Evolutionary conservation across 92 coral and sea anemone species (phyloP).

Genomic region (Paramuricea clavata): DNA sequence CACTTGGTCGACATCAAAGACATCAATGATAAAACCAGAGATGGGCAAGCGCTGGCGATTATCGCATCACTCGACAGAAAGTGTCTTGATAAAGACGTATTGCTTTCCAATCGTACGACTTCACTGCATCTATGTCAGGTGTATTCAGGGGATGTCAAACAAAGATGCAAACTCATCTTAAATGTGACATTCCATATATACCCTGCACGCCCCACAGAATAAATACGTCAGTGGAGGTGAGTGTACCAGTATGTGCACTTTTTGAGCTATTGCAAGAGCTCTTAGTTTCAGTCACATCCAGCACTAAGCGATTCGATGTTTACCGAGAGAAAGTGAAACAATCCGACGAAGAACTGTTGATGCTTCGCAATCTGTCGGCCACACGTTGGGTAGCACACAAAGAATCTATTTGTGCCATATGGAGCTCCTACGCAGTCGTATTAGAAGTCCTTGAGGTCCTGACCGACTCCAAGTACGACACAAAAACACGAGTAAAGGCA

Average conservation of each 20-base stretch:
- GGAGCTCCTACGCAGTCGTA: background rate
- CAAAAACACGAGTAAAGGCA: background rate
- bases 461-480: background rate
- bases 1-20: background rate
- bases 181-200: background rate
- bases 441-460: background rate
- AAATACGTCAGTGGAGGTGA: background rate
- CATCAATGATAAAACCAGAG: background rate
- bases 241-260: background rate
- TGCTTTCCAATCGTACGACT: background rate
- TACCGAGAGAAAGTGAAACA: background rate
- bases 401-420: background rate
- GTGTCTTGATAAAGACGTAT: too few species aligned
- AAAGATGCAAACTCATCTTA: background rate
- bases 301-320: background rate
- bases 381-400: background rate
- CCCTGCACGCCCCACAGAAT: background rate
- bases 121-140: background rate
- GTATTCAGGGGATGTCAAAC: background rate
- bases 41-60: background rate
- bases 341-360: background rate
- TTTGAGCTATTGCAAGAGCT: background rate
- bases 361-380: background rate
- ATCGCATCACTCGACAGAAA: too few species aligned
- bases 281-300: background rate